Evolutionary conservation across 2,888 invertebrate species (phyloP), one percentile per base, ranked within the genome.

Genomic region (Cheilosia impressa): DNA sequence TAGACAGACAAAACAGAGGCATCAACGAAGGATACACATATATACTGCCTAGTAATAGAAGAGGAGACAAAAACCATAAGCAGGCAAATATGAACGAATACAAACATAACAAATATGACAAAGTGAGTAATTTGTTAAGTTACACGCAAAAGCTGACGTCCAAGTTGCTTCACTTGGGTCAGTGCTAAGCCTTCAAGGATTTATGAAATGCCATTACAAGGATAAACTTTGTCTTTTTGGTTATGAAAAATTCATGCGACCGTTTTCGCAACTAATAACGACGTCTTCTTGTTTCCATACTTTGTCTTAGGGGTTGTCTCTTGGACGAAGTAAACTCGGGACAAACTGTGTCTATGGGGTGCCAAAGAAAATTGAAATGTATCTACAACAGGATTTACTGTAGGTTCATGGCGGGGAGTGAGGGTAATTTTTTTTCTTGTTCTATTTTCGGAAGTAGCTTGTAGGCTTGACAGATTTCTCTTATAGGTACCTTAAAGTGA

Each of bases 121-220:
- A 79, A 84, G 84, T 84, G 79, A 84, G 84, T 79, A 84, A 84
- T 84, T 84, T 84, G 84, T 84, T 79, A 79, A 84, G 84, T 79
- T 84, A 79, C 79, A 79, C 84, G 79, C 69, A 65, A 78, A 83
- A 60, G 79, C 69, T 75, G 75, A 79, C 84, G 69, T 84, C 79
- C 79, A 79, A 84, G 79, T 84, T 79, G 68, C 65, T 75, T 79
- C 47, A 69, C 65, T 77, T 65, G 79, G 84, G 84, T 79, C 79
- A 84, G 69, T 79, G 84, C 58, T 84, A 79, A 79, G 79, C 79
- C 68, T 79, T 84, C 79, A 79, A 75, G 75, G 84, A 84, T 84
- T 84, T 84, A 84, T 84, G 84, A 65, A 84, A 84, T 84, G 84
- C 79, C 84, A 75, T 84, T 79, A 84, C 84, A 75, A 69, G 84